Base-by-base conservation (phyloP, 2,797 vertebrate species). In the Mastacembelus armatus region DNA sequence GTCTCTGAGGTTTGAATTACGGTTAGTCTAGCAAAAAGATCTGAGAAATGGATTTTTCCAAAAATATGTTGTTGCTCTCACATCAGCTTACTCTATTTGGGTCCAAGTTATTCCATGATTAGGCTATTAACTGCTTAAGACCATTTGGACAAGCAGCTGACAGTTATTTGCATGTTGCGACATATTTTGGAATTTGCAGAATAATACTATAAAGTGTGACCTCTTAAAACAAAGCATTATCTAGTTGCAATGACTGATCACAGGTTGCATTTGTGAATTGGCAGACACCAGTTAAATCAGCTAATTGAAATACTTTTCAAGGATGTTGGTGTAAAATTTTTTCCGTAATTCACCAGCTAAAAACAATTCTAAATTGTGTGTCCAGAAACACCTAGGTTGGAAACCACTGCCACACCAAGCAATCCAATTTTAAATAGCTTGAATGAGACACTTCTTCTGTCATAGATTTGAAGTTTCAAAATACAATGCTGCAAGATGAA, bases 51-150 rank as follows among this genome's bases (percentile, higher is more conserved):
- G 22, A 15, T 36, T 5, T 32, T 24, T 30, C 10, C 7, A 6
- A 10, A 10, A 30, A 38, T 22, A 18, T 16, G 44, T 24, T 35
- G 42, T 27, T 49, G 16, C 9, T 29, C 8, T 18, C 10, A 38
- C 4, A 33, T 32, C 1, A 29, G 30, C 9, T 5, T 12, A n/a
- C 21, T 22, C 55, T 62, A 9, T 19, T 55, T 61, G 7, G 15
- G 39, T 19, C 14, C 0, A 10, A 30, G 7, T 33, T 15, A 10
- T 12, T 38, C 8, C 32, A 55, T 5, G 32, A 21, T 58, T 40
- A 3, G 19, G n/a, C 59, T 44, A 30, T 29, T 30, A 59, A 14
- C 16, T 39, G 3, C 44, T 77, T 3, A n/a, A 47, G 56, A 62
- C 10, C 22, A 48, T 19, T 18, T 49, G 32, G 36, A 48, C 26